These are phyloP conservation scores for Patagioenas fasciata DNA, from an alignment of 2,113 vertebrate species.

Conservation along the genomic window DNA sequence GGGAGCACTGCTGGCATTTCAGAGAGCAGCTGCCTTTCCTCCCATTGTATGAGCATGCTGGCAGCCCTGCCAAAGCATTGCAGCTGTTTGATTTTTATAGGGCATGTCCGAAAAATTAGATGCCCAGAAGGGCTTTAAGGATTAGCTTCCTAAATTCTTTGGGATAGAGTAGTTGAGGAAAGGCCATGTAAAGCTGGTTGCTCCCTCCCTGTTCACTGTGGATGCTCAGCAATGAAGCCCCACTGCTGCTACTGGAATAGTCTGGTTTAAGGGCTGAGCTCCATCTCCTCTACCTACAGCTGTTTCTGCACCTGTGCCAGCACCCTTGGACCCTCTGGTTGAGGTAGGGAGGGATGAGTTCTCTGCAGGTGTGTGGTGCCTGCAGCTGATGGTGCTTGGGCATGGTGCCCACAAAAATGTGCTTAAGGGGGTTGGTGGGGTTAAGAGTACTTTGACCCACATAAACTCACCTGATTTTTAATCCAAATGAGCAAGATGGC, in stretches of 20 bases:
- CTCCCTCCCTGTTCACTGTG: neutral
- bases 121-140: neutral
- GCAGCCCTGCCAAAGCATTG: neutral
- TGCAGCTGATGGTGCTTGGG: neutral
- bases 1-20: neutral
- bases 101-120: no score
- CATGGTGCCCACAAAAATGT: neutral
- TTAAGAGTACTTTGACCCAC: neutral
- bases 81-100: neutral
- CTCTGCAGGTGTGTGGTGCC: neutral
- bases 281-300: neutral
- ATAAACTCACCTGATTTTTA: neutral
- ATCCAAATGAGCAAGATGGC: fast-evolving
- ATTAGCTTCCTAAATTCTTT: neutral
- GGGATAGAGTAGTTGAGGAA: neutral
- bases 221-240: neutral
- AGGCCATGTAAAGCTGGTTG: neutral
- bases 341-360: neutral
- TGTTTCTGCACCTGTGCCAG: neutral
- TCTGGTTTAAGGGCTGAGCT: neutral
- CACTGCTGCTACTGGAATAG: neutral
- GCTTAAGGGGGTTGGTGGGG: neutral
- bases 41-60: neutral
- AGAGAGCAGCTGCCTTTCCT: neutral
- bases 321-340: fast-evolving